phyloP scores from a whole-genome alignment of 2,797 vertebrate species.

The Brachyrhaphis roseni region DNA sequence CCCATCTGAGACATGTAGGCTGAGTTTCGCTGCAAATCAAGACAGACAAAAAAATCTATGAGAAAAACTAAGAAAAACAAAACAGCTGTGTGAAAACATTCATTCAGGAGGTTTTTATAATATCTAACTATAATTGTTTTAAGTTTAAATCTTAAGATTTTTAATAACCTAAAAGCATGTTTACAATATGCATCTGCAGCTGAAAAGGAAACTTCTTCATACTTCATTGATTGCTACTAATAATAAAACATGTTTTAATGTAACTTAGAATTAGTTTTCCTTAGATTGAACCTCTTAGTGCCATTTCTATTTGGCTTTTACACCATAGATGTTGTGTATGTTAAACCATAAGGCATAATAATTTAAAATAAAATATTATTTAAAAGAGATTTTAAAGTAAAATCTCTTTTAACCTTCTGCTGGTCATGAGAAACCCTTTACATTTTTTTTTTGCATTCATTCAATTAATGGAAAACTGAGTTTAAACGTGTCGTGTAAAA shows the following conservation, averaged over 20 bases:
- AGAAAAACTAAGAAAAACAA: not conserved
- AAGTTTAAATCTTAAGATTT: not conserved
- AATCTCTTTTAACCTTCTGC: not conserved
- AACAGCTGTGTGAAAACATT: not conserved
- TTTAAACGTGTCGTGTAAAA: not conserved
- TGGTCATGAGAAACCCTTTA: not conserved
- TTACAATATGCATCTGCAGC: not conserved
- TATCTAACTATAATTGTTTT: not conserved
- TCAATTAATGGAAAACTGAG: not conserved
- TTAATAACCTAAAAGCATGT: not conserved
- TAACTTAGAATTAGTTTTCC: not conserved
- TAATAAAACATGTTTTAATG: not conserved
- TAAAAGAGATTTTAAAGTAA: not conserved
- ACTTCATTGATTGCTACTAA: not conserved
- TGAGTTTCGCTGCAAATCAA: constrained; percentile 81
- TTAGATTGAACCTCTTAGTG: not conserved
- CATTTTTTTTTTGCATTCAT: not conserved
- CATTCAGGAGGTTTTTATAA: not conserved
- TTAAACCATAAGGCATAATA: not conserved
- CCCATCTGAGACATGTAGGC: constrained; percentile 86
- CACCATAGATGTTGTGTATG: not conserved
- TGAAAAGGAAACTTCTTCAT: not conserved
- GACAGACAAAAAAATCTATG: constrained; percentile 2
- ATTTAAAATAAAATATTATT: not conserved
- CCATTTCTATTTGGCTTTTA: not conserved